Percentiles rank a stretch among this genome's conserved stretches.
Evolutionary conservation across 2,113 vertebrate genomes (phyloP).

Genomic region (Rhabdornis inornatus): DNA sequence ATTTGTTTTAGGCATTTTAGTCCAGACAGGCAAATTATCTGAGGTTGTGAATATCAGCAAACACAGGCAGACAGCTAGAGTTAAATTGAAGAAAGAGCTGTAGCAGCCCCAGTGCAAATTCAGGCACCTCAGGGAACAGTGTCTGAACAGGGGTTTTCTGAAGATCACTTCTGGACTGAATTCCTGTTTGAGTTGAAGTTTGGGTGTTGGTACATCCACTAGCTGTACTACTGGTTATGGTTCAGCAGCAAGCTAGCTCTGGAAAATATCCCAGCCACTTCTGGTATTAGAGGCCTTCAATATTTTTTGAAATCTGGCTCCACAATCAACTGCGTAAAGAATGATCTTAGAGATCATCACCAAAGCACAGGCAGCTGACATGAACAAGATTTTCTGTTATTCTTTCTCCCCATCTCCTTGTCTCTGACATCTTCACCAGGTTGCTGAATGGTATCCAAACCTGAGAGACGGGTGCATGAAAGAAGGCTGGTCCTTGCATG

Average conservation of each 20-base stretch:
- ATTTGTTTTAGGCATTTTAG: constrained; percentile 24
- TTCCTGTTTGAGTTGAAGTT: background rate
- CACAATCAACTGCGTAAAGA: background rate
- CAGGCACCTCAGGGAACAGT: background rate
- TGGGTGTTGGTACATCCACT: background rate
- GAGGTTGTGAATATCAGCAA: background rate
- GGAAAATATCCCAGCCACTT: background rate
- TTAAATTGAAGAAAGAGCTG: background rate
- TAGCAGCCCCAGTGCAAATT: background rate
- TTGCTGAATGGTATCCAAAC: background rate
- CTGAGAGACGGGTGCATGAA: background rate
- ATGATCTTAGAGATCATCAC: background rate
- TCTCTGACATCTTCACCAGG: background rate
- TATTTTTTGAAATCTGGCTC: background rate
- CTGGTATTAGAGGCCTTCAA: background rate
- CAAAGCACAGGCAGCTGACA: background rate
- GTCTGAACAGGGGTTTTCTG: background rate
- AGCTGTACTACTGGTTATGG: background rate
- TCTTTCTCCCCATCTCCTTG: background rate
- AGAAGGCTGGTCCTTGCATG: background rate
- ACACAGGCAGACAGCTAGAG: background rate
- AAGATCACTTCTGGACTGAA: background rate
- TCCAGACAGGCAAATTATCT: background rate
- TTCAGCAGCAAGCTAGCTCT: background rate
- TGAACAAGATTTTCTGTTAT: background rate